Evolutionary conservation across 2,888 invertebrate genomes (phyloP).

Genomic region (Taenaris catops): DNA sequence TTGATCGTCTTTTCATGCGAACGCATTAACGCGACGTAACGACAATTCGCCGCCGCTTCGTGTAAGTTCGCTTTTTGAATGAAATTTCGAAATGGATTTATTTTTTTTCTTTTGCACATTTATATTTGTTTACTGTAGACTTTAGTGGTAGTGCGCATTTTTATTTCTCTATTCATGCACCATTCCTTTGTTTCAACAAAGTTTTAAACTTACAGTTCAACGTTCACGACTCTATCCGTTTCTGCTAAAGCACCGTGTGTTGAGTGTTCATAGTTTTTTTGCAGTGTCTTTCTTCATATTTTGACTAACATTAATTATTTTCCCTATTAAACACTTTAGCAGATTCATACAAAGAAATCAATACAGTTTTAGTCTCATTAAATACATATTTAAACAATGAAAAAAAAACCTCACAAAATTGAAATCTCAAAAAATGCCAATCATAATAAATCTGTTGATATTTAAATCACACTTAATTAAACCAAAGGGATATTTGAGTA

Average conservation of each 20-base stretch:
- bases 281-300: constrained; percentile 21
- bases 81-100: constrained; percentile 33
- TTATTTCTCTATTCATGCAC: constrained; percentile 63
- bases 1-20: constrained; percentile 70
- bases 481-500: constrained; percentile 16
- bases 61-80: constrained; percentile 67
- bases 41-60: constrained; percentile 62
- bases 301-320: too few relatives aligned
- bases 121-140: constrained; percentile 41
- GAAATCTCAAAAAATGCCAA: constrained; percentile 7
- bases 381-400: constrained; percentile 3
- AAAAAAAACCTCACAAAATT: constrained; percentile 9
- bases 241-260: constrained; percentile 42
- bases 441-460: constrained; percentile 3
- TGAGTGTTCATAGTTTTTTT: constrained; percentile 30
- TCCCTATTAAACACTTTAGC: too few relatives aligned
- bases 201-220: constrained; percentile 30
- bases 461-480: constrained; percentile 15
- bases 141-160: constrained; percentile 57
- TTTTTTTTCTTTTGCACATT: constrained; percentile 62
- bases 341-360: too few relatives aligned
- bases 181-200: constrained; percentile 51
- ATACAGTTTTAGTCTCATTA: too few relatives aligned
- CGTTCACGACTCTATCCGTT: constrained; percentile 31
- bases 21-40: constrained; percentile 58